Percentiles rank a stretch among this genome's conserved stretches.
Evolutionary conservation across 2,113 vertebrate genomes (phyloP).

Genomic region (Gila orcuttii): DNA sequence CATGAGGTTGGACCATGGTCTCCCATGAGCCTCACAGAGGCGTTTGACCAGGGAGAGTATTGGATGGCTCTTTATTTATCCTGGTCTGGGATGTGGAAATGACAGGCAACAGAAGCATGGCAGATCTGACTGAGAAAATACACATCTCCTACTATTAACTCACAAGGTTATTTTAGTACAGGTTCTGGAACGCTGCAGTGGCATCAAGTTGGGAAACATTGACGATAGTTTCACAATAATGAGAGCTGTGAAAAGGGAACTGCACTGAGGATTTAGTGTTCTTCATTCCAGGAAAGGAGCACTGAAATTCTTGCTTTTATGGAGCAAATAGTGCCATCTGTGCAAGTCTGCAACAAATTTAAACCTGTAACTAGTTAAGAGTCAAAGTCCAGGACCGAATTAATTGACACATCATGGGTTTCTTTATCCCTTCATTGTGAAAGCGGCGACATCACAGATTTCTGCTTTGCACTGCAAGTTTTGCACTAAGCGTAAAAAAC

Average conservation of each 20-base stretch:
- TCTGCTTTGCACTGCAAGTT: neutral
- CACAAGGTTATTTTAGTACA: slow-evolving; percentile 46
- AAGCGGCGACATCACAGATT: neutral
- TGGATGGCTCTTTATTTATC: slow-evolving; percentile 31
- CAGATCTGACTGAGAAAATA: slow-evolving; percentile 44
- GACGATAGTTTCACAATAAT: slow-evolving; percentile 38
- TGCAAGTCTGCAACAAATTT: slow-evolving; percentile 8
- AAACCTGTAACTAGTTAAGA: slow-evolving; percentile 33
- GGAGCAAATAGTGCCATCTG: neutral
- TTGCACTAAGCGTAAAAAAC: neutral
- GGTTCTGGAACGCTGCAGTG: slow-evolving; percentile 28
- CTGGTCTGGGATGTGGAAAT: slow-evolving; percentile 42
- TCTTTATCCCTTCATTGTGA: slow-evolving; percentile 31
- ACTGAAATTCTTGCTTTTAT: slow-evolving; percentile 28
- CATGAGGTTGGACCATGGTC: neutral
- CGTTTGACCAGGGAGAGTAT: slow-evolving; percentile 15
- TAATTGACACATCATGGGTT: slow-evolving; percentile 37
- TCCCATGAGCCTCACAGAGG: slow-evolving; percentile 4
- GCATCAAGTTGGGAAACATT: slow-evolving; percentile 49
- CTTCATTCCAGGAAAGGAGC: neutral
- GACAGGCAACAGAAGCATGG: slow-evolving; percentile 18
- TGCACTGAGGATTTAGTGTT: slow-evolving; percentile 21
- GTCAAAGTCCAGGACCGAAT: slow-evolving; percentile 2
- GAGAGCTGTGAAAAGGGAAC: neutral
- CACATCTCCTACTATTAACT: slow-evolving; percentile 35